Evolutionary conservation across 1,140 invertebrate species (phyloP).

Genomic region (Drosophila ananassae): DNA sequence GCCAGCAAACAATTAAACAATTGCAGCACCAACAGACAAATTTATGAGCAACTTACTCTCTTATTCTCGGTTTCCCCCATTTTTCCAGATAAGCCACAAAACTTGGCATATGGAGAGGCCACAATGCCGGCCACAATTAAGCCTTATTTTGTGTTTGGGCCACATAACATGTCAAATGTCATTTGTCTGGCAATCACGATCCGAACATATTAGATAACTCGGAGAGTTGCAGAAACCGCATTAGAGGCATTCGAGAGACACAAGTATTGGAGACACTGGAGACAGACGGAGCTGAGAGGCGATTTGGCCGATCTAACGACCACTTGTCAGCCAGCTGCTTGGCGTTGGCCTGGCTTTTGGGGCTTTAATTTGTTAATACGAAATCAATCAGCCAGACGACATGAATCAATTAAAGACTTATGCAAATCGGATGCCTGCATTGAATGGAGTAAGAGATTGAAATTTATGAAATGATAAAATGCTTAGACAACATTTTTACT

Average conservation of each 20-base stretch:
- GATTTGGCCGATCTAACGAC: constrained; percentile 24
- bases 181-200: constrained; percentile 73
- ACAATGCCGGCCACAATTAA: constrained; percentile 35
- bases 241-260: background rate
- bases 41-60: constrained; percentile 66
- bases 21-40: constrained; percentile 61
- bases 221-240: constrained; percentile 13
- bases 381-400: constrained; percentile 47
- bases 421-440: constrained; percentile 27
- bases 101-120: constrained; percentile 36
- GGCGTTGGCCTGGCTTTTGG: constrained; percentile 11
- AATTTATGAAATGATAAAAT: background rate
- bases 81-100: constrained; percentile 52
- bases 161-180: constrained; percentile 80
- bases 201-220: constrained; percentile 67
- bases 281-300: background rate
- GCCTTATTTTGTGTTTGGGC: constrained; percentile 32
- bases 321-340: constrained; percentile 22
- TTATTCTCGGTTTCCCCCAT: constrained; percentile 34
- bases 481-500: background rate
- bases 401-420: constrained; percentile 38
- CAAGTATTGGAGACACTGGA: background rate
- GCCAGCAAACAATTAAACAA: constrained; percentile 72
- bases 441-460: background rate
- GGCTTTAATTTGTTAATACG: constrained; percentile 39